Conservation (phyloP, 2,113 vertebrate species). For the Benitochromis conjunctus region DNA sequence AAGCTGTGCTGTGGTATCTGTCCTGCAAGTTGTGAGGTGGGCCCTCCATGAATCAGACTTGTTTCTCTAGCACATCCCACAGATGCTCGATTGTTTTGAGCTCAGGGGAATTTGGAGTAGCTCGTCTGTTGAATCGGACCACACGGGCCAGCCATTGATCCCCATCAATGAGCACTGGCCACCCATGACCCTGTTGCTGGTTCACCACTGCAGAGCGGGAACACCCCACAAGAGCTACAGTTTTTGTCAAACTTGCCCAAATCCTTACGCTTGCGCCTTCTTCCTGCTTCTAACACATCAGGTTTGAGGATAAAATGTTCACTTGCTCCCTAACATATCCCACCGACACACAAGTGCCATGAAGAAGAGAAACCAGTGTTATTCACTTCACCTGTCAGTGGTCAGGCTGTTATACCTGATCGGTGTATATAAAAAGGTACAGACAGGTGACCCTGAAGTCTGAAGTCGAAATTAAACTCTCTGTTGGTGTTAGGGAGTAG, state of each 20-base stretch:
- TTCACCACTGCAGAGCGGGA: too few relatives aligned
- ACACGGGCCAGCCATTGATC: background rate
- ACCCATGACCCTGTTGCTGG: too few relatives aligned
- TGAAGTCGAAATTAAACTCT: background rate
- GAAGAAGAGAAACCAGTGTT: too few relatives aligned
- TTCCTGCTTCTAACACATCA: too few relatives aligned
- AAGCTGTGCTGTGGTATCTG: background rate
- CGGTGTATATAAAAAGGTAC: background rate
- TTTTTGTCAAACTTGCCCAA: too few relatives aligned
- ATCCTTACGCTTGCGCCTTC: too few relatives aligned
- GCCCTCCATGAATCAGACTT: background rate
- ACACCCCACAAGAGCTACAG: too few relatives aligned
- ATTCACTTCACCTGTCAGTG: too few relatives aligned
- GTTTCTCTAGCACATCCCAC: background rate
- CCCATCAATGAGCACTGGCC: background rate
- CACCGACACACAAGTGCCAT: too few relatives aligned
- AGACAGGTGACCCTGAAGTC: background rate
- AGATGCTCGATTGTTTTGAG: background rate
- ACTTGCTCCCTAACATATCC: too few relatives aligned
- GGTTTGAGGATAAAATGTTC: too few relatives aligned
- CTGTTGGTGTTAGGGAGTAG: background rate
- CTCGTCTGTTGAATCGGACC: background rate
- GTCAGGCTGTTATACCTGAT: too few relatives aligned
- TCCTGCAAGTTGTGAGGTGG: background rate
- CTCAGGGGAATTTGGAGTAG: background rate